Evolutionary conservation across 2,888 invertebrate genomes (phyloP), one percentile per base, ranked within the genome.

Genomic region (Caenorhabditis sp.): DNA sequence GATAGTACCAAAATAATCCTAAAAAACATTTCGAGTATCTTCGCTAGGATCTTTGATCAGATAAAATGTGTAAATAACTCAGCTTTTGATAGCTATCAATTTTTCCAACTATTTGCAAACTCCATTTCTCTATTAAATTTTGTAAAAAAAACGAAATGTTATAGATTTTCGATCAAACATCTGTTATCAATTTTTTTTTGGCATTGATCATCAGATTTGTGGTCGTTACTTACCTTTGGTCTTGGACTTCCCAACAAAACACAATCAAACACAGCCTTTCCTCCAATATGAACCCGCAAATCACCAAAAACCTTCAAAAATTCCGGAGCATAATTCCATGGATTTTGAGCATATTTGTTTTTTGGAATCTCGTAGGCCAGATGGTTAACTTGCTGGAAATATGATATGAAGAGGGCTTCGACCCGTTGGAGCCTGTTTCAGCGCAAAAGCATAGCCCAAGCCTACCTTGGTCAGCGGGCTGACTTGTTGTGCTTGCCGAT

Each of bases 381-480:
- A 68, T 87, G 87, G 61, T 87, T 84, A n/a, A 87, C 87, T 84
- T 87, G 87, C 87, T 87, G 77, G 54, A 85, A 80, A 17, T 26
- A 7, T 17, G n/a, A n/a, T 10, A 25, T 38, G n/a, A 53, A 43
- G 17, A 7, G 53, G 43, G 59, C 54, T 31, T 31, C 60, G n/a
- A n/a, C n/a, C n/a, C n/a, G n/a, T n/a, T n/a, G n/a, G n/a, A n/a
- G n/a, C n/a, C n/a, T n/a, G n/a, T n/a, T n/a, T n/a, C n/a, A n/a
- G n/a, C n/a, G n/a, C n/a, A n/a, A n/a, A n/a, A n/a, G n/a, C n/a
- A n/a, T n/a, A n/a, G n/a, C n/a, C n/a, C n/a, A n/a, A n/a, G n/a
- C n/a, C n/a, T 57, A 83, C 84, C 81, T 85, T 85, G 14, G 85
- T 85, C 17, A 85, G 68, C 23, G 85, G 85, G 43, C 81, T 81